Base-by-base conservation (phyloP, 2,797 vertebrate genomes). In the Malacoraja senta region DNA sequence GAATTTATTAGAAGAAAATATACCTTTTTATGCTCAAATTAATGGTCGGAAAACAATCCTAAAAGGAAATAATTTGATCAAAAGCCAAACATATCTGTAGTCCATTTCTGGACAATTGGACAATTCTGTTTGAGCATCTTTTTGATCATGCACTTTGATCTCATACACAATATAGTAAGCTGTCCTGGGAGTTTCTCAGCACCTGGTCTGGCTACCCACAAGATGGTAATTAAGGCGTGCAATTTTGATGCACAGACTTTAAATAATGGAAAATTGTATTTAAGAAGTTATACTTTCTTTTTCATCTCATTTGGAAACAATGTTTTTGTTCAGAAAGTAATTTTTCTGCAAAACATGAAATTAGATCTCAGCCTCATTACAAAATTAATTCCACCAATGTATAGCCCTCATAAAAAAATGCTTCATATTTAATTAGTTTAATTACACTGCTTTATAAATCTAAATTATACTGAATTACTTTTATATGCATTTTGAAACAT, bases 281-380 rank as follows among this genome's bases (percentile, higher is more conserved):
- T 65, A 65, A 65, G 29, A n/a, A 68, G 15, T 21, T 10, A n/a
- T 91, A 21, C 32, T 19, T 19, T 17, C n/a, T 71, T 91, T 13
- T 65, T 65, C 15, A 38, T 74, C 65, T 44, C 8, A 71, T 91
- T 12, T 91, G 68, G 19, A 38, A 63, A 6, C 83, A 72, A 35
- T 72, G 4, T 71, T 63, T 91, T 72, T 44, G 38, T 61, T 86
- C 81, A 63, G 15, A n/a, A 81, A 29, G n/a, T 58, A 15, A 63
- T 71, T 91, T 72, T 91, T 91, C 65, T 72, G 63, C 65, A 91
- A 91, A 91, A 91, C 68, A 74, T 72, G 44, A 6, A 91, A 91
- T 72, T 91, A 72, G 65, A 72, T 74, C 65, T 44, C 35, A 72
- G 65, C 29, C 88, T 74, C 68, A 91, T 72, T 91, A 72, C 65